Percentiles rank a stretch among this genome's conserved stretches.
phyloP scores from a whole-genome alignment of 2,888 invertebrate species.

The Pyrrhia umbra region DNA sequence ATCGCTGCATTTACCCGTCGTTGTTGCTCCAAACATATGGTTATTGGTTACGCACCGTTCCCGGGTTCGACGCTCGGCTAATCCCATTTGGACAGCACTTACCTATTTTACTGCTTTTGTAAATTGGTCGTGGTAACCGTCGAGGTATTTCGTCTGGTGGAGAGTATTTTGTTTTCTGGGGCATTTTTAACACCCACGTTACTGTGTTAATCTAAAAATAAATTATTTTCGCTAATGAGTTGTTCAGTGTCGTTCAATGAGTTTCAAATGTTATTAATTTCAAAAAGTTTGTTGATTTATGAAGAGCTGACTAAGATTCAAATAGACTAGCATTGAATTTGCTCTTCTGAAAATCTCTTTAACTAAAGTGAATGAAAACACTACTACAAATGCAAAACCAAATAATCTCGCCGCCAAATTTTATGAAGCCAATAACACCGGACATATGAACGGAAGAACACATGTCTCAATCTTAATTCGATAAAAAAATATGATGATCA shows the following conservation, averaged over 20 bases:
- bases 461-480: conserved; percentile 64
- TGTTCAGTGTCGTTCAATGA: conserved; percentile 38
- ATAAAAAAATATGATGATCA: conserved; percentile 63
- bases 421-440: conserved; percentile 64
- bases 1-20: conserved; percentile 47
- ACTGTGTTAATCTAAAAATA: conserved; percentile 46
- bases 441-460: conserved; percentile 51
- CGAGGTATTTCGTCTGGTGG: conserved; percentile 33
- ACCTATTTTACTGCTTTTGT: conserved; percentile 53
- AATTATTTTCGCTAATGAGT: conserved; percentile 48
- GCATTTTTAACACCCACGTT: conserved; percentile 52
- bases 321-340: neutral
- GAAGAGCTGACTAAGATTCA: neutral
- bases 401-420: conserved; percentile 55
- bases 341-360: too few species aligned
- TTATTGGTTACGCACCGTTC: conserved; percentile 51
- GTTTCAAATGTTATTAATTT: conserved; percentile 13
- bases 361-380: too few species aligned
- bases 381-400: conserved; percentile 48
- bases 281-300: conserved; percentile 18
- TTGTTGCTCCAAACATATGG: conserved; percentile 49
- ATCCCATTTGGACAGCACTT: conserved; percentile 55
- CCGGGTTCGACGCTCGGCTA: conserved; percentile 55
- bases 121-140: conserved; percentile 50
- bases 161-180: conserved; percentile 51